These are phyloP conservation scores for Carabus problematicus DNA, from an alignment of 2,888 invertebrate genomes.

Conservation along the genomic window DNA sequence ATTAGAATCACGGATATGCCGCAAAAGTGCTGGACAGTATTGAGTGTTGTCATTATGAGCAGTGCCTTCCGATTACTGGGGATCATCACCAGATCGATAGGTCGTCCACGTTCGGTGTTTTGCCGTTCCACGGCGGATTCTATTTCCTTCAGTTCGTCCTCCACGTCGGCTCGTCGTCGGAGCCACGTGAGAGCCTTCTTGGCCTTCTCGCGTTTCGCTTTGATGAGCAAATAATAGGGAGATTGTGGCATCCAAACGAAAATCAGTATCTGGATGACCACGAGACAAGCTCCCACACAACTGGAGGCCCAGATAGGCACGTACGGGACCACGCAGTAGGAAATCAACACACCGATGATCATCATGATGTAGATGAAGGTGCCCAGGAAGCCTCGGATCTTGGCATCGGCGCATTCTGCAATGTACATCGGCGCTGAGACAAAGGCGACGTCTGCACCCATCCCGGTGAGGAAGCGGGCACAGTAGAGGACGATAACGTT, in stretches of 20 bases:
- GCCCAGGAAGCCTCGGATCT: constrained; percentile 55
- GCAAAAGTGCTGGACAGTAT: constrained; percentile 56
- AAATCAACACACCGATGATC: constrained; percentile 56
- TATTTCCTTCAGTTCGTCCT: constrained; percentile 54
- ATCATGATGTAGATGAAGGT: constrained; percentile 58
- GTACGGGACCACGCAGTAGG: constrained; percentile 56
- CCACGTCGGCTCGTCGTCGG: constrained; percentile 49
- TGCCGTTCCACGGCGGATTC: constrained; percentile 53
- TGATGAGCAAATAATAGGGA: constrained; percentile 55
- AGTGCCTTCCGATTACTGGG: constrained; percentile 55
- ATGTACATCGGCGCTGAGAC: constrained; percentile 59
- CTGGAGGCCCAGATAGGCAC: constrained; percentile 54
- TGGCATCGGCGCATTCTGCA: constrained; percentile 58
- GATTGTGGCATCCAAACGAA: constrained; percentile 58
- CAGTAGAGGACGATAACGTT: constrained; percentile 53
- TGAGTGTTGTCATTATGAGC: constrained; percentile 55
- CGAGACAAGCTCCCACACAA: constrained; percentile 52
- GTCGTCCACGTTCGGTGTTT: constrained; percentile 53
- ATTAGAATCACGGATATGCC: constrained; percentile 57
- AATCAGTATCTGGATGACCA: constrained; percentile 51
- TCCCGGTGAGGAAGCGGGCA: constrained; percentile 55
- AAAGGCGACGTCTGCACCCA: constrained; percentile 57
- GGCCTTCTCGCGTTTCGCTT: constrained; percentile 52
- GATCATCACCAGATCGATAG: constrained; percentile 54
- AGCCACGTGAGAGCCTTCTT: constrained; percentile 52